Evolutionary conservation across 2,888 invertebrate genomes (phyloP), one percentile per base, ranked within the genome.

Genomic region (Hydrotaea diabolus): DNA sequence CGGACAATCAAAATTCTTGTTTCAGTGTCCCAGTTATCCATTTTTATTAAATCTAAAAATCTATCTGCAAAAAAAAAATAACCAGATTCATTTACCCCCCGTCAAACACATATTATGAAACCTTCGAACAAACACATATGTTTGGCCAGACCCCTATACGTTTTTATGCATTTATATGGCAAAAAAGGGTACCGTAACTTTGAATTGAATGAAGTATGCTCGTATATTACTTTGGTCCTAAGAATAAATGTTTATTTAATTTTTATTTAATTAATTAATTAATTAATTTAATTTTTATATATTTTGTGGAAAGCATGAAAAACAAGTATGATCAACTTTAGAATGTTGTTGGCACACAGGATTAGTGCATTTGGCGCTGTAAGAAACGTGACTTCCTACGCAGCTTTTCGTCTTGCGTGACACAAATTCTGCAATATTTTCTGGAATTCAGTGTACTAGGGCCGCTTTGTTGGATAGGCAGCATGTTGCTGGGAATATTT

Each of bases 271-370:
- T 36, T 36, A 5, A 3, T 36, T 36, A 8, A 36, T 36, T n/a
- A n/a, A n/a, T n/a, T n/a, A n/a, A 36, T 36, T 36, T 36, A 36
- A 36, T 36, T 36, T 36, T 46, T 46, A 31, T 64, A 31, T 31
- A 64, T 64, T 64, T 64, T 17, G 36, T 31, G 21, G 43, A 17
- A 39, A 13, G 69, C 69, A 69, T n/a, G n/a, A 11, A 39, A 69
- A 69, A 69, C 69, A 69, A 39, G 21, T 69, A 69, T 69, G 8
- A 36, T 36, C 69, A 15, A 39, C 39, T 69, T 69, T 69, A 8
- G 69, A 69, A 69, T 69, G 69, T 69, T 69, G 39, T 39, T 39
- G 69, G 39, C 69, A 69, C 13, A 69, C 69, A 8, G 69, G 69
- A 31, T 31, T 39, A 39, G 31, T 21, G 69, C 69, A 69, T 69